Base-by-base conservation (phyloP, 2,888 invertebrate species). In the Meteorus colon region DNA sequence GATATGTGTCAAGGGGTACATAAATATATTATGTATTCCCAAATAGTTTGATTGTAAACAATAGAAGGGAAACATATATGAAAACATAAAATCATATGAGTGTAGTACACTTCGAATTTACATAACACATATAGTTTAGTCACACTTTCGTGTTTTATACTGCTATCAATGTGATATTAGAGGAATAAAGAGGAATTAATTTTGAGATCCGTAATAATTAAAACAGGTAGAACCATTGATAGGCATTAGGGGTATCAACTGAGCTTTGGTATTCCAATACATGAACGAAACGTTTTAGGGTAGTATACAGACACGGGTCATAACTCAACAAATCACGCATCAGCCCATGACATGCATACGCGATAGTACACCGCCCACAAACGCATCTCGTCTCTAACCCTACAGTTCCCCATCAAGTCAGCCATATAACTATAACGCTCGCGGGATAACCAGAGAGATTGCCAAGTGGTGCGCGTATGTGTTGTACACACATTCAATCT, bases 261-360 rank as follows among this genome's bases (percentile, higher is more conserved):
- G 79, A 74, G 77, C 75, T 77, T 78, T 78, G 77, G 73, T 79
- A 79, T 79, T 77, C 78, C 77, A 78, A 78, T 79, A 77, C 62
- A 73, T 68, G 68, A 69, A 76, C 69, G 60, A 75, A 76, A 51
- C 72, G 62, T 72, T 65, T 65, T 51, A 60, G 31, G 68, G 72
- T 66, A 48, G 72, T 69, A 41, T 41, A 76, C 65, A 75, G 75
- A 62, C 74, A 69, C 55, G 70, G 76, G 67, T 77, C 80, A 77
- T 80, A 78, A 78, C 73, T 80, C 80, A 76, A 74, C 80, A 78
- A 80, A 78, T 78, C 77, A 77, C 72, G 74, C 76, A 68, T 76
- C 76, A 76, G 72, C 67, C 76, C 71, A 77, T 75, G 63, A 68
- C 45, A 59, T 73, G 60, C 34, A 72, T 67, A 16, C 29, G 73